phyloP scores from a whole-genome alignment of 2,113 vertebrate species.

The Taxidea taxus region DNA sequence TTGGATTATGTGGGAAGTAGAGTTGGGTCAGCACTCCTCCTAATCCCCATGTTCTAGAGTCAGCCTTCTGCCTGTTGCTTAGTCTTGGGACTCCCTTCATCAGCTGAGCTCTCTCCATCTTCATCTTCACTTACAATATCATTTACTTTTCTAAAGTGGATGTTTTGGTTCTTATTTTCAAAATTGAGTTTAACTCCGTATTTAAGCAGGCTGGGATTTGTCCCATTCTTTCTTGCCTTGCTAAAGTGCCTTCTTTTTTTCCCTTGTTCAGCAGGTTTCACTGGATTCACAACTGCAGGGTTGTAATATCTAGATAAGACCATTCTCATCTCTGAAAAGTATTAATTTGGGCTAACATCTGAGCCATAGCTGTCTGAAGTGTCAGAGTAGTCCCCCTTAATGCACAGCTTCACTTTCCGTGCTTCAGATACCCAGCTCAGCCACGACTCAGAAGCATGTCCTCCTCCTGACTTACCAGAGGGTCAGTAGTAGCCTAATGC shows the following conservation, averaged over 20 bases:
- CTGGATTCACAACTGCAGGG: constrained; percentile 95
- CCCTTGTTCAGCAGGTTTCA: constrained; percentile 97
- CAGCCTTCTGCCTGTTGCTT: constrained; percentile 93
- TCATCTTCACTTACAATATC: constrained; percentile 90
- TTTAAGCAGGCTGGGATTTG: constrained; percentile 96
- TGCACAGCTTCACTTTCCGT: not conserved
- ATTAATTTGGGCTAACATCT: constrained; percentile 96
- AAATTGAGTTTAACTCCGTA: constrained; percentile 98
- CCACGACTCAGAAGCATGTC: not conserved
- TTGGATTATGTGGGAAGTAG: not conserved
- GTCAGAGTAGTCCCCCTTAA: constrained; percentile 78
- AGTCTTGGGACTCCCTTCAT: constrained; percentile 96
- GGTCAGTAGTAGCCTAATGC: not conserved
- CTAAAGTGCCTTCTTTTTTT: constrained; percentile 97
- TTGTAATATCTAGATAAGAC: constrained; percentile 98
- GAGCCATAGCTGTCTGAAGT: constrained; percentile 98
- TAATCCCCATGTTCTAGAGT: not conserved
- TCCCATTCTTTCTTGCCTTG: constrained; percentile 98
- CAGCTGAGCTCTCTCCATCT: constrained; percentile 86
- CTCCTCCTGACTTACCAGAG: not conserved
- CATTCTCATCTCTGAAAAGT: constrained; percentile 95
- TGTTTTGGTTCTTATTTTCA: constrained; percentile 99
- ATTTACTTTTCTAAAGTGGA: constrained; percentile 98
- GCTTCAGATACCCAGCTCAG: not conserved
- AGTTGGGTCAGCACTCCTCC: not conserved